Conservation (phyloP, 2,113 vertebrate genomes). For the Neolamprologus modestus region DNA sequence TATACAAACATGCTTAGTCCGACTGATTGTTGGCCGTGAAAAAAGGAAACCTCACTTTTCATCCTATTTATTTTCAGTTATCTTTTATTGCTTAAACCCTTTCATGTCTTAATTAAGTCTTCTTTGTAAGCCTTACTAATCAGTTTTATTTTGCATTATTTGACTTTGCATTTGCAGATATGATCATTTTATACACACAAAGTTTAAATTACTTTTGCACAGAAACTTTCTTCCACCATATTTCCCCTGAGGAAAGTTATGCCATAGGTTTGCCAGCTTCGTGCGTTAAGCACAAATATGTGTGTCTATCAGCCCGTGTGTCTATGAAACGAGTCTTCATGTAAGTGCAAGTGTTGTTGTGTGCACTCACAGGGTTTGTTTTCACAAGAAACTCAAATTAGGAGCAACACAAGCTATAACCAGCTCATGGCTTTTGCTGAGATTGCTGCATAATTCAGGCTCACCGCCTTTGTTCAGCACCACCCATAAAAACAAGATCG, state of each 20-base stretch:
- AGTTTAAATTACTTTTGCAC: conserved; percentile 49
- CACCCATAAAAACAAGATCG: conserved; percentile 25
- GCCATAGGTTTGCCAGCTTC: not conserved
- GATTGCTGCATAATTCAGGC: conserved; percentile 29
- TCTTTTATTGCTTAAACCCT: conserved; percentile 16
- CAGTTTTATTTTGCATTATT: conserved; percentile 13
- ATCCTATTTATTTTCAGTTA: conserved; percentile 16
- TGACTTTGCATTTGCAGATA: conserved; percentile 31
- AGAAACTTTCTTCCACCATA: conserved; percentile 10
- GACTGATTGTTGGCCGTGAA: not conserved
- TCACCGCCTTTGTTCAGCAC: not conserved
- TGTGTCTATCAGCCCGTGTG: not conserved
- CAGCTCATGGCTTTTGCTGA: not conserved
- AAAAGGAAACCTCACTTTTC: not conserved
- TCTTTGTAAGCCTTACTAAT: conserved; percentile 4
- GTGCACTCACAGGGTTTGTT: not conserved
- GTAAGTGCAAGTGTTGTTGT: not conserved
- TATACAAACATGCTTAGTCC: not conserved
- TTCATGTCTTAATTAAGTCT: conserved; percentile 39
- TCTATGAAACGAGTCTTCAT: not conserved
- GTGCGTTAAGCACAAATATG: not conserved
- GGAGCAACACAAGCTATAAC: not conserved
- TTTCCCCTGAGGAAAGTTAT: conserved; percentile 17
- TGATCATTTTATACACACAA: not conserved
- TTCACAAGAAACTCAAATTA: not conserved